Evolutionary conservation across 2,797 vertebrate genomes (phyloP).

Genomic region (Rhabdophis nuchalis): DNA sequence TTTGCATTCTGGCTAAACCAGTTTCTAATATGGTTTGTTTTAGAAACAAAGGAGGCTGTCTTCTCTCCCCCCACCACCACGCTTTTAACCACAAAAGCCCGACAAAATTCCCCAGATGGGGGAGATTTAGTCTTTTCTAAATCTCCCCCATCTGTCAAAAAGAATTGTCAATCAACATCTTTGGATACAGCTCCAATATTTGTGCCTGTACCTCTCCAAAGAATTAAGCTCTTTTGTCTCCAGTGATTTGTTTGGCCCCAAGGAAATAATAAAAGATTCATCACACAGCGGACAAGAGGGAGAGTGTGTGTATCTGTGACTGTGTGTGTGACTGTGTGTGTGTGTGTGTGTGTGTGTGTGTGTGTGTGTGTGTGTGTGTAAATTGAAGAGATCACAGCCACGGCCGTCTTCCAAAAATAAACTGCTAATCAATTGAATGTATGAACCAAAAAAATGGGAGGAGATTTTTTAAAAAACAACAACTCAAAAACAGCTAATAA

Average conservation of each 20-base stretch:
- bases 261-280: not conserved
- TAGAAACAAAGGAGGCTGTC: constrained; percentile 20
- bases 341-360: not conserved
- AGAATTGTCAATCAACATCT: not conserved
- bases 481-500: not conserved
- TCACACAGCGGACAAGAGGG: not conserved
- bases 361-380: not conserved
- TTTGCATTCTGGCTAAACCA: constrained; percentile 21
- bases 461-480: not conserved
- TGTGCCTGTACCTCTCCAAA: not conserved
- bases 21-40: constrained; percentile 20
- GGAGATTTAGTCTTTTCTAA: constrained; percentile 11
- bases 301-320: too few relatives aligned
- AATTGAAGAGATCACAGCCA: not conserved
- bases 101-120: constrained; percentile 21
- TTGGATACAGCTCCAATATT: constrained; percentile 18
- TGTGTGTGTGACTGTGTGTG: not conserved
- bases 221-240: constrained; percentile 18
- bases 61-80: not conserved
- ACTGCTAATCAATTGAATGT: constrained; percentile 21
- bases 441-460: not conserved
- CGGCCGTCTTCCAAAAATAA: constrained; percentile 8
- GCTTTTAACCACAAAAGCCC: not conserved
- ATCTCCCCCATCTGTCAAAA: not conserved
- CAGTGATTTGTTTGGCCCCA: not conserved